These are phyloP conservation scores for Megaleporinus macrocephalus DNA, from an alignment of 2,113 vertebrate species.

Conservation along the genomic window DNA sequence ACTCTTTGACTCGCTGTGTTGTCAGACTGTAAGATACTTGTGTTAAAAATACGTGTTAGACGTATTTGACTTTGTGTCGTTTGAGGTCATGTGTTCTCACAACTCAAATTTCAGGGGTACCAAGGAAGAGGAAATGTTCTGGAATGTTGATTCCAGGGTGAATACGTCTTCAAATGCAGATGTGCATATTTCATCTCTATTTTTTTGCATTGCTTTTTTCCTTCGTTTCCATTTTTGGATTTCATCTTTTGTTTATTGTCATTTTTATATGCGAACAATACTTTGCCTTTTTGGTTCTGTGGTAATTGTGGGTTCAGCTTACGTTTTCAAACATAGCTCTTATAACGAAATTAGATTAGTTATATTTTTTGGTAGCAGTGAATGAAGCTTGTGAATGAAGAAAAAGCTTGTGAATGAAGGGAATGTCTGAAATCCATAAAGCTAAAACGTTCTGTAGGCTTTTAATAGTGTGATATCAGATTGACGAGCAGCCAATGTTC, in stretches of 20 bases:
- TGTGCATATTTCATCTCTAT: neutral
- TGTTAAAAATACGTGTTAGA: constrained; percentile 4
- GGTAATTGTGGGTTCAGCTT: too few species aligned
- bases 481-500: constrained; percentile 68
- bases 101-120: constrained; percentile 58
- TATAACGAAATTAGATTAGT: neutral
- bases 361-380: neutral
- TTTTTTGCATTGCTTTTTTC: neutral
- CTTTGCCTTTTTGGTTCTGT: too few species aligned
- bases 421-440: neutral
- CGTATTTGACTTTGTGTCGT: constrained; percentile 47
- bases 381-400: too few species aligned
- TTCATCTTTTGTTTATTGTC: neutral
- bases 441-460: neutral
- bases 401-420: neutral
- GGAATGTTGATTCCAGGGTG: constrained; percentile 71
- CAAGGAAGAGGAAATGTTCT: constrained; percentile 72
- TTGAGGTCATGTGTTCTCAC: constrained; percentile 61
- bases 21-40: neutral
- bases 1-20: neutral
- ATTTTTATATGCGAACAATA: too few species aligned
- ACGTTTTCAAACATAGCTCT: neutral
- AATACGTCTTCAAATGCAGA: constrained; percentile 10
- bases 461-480: constrained; percentile 50
- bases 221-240: neutral